Evolutionary conservation across 2,797 vertebrate genomes (phyloP).

Genomic region (Margarornis squamiger): DNA sequence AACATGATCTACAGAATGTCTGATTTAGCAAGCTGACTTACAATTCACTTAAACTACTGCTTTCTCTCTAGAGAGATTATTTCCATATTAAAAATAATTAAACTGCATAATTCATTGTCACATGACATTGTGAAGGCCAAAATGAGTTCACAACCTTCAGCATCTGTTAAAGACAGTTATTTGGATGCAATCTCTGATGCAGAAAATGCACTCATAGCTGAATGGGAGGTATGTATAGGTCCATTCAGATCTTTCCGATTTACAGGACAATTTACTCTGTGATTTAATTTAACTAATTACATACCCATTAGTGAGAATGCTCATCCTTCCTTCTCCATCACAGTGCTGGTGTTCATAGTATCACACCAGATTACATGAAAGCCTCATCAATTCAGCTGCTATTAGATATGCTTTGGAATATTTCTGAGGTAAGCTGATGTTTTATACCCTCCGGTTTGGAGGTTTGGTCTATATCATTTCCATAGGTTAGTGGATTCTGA

Average conservation of each 20-base stretch:
- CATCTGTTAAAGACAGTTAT: neutral
- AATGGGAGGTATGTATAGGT: neutral
- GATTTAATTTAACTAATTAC: neutral
- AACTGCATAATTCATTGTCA: neutral
- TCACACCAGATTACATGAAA: neutral
- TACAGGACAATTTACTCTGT: neutral
- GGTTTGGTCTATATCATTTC: neutral
- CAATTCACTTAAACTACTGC: neutral
- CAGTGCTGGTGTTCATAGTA: accelerated
- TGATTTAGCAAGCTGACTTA: neutral
- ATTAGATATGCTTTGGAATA: neutral
- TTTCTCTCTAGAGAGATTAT: neutral
- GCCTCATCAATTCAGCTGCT: neutral
- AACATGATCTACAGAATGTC: neutral
- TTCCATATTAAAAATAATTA: slow-evolving; percentile 22
- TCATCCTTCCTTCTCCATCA: neutral
- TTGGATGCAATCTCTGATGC: neutral
- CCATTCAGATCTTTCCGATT: neutral
- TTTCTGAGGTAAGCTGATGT: neutral
- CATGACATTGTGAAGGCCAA: neutral
- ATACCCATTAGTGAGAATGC: neutral
- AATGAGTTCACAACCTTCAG: neutral
- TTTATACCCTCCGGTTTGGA: neutral
- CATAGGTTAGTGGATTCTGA: neutral
- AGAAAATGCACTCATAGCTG: neutral